Base-by-base conservation (phyloP, 2,888 invertebrate genomes). In the Trisateles emortualis region DNA sequence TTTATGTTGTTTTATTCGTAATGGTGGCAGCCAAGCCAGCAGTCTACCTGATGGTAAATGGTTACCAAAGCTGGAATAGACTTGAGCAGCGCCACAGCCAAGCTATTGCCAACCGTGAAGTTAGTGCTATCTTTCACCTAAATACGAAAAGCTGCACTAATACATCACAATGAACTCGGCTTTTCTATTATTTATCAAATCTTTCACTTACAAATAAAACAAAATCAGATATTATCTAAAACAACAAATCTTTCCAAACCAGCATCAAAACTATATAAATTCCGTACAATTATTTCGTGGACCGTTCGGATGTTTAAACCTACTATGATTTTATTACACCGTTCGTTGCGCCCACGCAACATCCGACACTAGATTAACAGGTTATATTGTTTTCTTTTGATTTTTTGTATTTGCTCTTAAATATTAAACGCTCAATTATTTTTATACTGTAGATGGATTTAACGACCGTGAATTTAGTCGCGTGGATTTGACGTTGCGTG, bases 341-440 rank as follows among this genome's bases (percentile, higher is more conserved):
- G 76, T 83, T 72, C 57, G 76, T 59, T 72, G 78, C 88, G 76
- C 89, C 88, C 82, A 87, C 87, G 79, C 81, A 46, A 67, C 73
- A 74, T 81, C 75, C 79, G 39, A 79, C 81, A 76, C 68, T 76
- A 74, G 73, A 75, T 74, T 60, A 76, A 74, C 74, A 69, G 74
- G 74, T 74, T 74, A 68, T 67, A 68, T 74, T 68, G 64, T 70
- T 68, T 59, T 52, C 59, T 62, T 53, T 46, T 38, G 2, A 59
- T 64, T 68, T 70, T 67, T 61, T 53, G 52, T 55, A 52, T 64
- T 72, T 66, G 44, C 47, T 66, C 63, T 69, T 59, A 62, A 59
- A 64, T 58, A 54, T 71, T 70, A 69, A 72, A 71, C 48, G 61
- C 33, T 64, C 67, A 71, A 66, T 71, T 73, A 70, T 70, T 56